phyloP scores from a whole-genome alignment of 2,797 vertebrate genomes.

The Syncerus caffer region DNA sequence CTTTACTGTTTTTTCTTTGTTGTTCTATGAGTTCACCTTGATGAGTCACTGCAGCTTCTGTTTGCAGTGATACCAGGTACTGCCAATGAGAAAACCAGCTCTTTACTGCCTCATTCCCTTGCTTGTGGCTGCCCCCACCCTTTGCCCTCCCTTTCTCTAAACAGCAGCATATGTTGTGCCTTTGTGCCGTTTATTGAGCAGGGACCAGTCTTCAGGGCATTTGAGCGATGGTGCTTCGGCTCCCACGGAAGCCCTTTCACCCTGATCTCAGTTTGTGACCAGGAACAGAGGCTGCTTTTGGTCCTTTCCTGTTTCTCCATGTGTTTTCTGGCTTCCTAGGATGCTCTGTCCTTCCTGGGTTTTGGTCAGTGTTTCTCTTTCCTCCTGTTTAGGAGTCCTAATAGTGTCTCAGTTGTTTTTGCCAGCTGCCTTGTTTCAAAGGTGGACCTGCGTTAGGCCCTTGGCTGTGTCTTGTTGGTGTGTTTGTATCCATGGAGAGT shows the following conservation, averaged over 20 bases:
- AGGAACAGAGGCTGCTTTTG: neutral
- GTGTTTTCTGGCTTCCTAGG: neutral
- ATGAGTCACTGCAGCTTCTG: neutral
- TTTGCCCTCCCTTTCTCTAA: neutral
- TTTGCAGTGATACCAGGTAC: neutral
- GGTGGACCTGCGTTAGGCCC: neutral
- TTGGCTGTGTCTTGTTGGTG: neutral
- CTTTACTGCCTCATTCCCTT: neutral
- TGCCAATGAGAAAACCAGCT: neutral
- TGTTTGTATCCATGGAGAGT: neutral
- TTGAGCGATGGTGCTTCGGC: neutral
- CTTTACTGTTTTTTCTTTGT: neutral
- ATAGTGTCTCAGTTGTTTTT: neutral
- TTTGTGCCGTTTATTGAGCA: neutral
- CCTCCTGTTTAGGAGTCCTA: neutral
- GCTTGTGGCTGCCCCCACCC: neutral
- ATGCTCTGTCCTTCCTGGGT: neutral
- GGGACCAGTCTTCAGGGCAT: neutral
- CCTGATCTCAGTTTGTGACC: neutral
- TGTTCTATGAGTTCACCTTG: neutral
- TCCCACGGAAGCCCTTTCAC: neutral
- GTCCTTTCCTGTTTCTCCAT: neutral
- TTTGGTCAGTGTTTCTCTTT: conserved; percentile 14
- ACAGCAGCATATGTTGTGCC: neutral
- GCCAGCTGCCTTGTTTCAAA: neutral